Base-by-base conservation (phyloP, 2,888 invertebrate genomes). In the Polyommatus iphigenia region DNA sequence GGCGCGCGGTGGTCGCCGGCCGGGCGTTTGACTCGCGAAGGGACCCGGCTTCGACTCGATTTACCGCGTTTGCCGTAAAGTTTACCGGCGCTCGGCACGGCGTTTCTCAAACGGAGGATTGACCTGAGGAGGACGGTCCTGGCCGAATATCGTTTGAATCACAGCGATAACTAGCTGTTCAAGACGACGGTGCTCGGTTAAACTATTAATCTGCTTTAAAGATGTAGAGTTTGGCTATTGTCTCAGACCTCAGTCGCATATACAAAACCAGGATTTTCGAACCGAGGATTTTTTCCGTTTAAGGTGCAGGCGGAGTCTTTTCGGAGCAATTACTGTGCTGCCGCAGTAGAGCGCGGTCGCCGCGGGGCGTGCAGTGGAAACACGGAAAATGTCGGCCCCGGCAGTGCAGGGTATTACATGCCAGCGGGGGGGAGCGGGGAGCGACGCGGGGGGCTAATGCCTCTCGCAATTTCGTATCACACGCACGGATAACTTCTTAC, bases 21-120 rank as follows among this genome's bases (percentile, higher is more conserved):
- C 81, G 82, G 83, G 84, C 80, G 84, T 85, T 85, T 84, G 84
- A 84, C 83, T 83, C 83, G 81, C 82, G 82, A 79, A 79, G 78
- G 79, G 81, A 79, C 13, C 77, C 73, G 78, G 78, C 78, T 78
- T 67, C 81, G 80, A 85, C 85, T 85, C 85, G 81, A 85, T 86
- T 85, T 83, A 79, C 81, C 79, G 82, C 82, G 84, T 85, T 85
- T 83, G 83, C 81, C 83, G 81, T 81, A 79, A 79, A 80, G 78
- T 80, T 79, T 54, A 71, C 77, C 78, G 77, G 78, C 78, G 72
- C 76, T 76, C 79, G 81, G 78, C 73, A 18, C 75, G 76, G 76
- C 50, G 46, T 54, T 29, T 75, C 5, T n/a, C 78, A 79, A 72
- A 77, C 76, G n/a, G n/a, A n/a, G n/a, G n/a, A n/a, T n/a, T n/a